Conservation (phyloP, 2,888 invertebrate genomes). For the Tetragonula carbonaria region DNA sequence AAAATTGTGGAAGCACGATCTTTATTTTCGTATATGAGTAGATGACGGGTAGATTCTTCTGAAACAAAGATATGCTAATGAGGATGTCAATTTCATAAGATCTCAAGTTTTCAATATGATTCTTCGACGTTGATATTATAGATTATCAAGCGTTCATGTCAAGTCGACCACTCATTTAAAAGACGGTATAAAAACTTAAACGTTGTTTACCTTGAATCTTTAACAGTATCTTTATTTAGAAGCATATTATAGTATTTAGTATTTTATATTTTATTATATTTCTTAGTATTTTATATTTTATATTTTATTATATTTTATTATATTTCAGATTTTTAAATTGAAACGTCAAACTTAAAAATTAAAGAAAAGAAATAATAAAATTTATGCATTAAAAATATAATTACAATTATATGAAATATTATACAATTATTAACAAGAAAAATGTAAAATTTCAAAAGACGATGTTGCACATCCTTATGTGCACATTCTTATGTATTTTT, state of each 20-base stretch:
- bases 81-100: slow-evolving; percentile 22
- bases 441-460: background rate
- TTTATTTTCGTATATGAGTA: background rate
- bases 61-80: slow-evolving; percentile 16
- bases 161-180: background rate
- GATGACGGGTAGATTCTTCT: background rate
- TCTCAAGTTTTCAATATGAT: background rate
- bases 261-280: background rate
- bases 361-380: background rate
- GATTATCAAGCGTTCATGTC: background rate
- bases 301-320: no score
- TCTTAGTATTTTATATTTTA: background rate
- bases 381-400: background rate
- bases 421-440: background rate
- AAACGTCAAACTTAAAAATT: background rate
- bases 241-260: background rate
- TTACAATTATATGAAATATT: background rate
- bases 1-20: slow-evolving; percentile 1
- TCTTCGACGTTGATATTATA: background rate
- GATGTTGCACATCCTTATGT: background rate
- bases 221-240: background rate
- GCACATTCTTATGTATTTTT: background rate
- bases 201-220: slow-evolving; percentile 16
- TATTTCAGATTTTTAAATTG: background rate
- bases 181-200: background rate